A percentile compares a stretch with the other conserved stretches of the same genome.
phyloP scores from a whole-genome alignment of 2,113 vertebrate species.

The Tiliqua scincoides region DNA sequence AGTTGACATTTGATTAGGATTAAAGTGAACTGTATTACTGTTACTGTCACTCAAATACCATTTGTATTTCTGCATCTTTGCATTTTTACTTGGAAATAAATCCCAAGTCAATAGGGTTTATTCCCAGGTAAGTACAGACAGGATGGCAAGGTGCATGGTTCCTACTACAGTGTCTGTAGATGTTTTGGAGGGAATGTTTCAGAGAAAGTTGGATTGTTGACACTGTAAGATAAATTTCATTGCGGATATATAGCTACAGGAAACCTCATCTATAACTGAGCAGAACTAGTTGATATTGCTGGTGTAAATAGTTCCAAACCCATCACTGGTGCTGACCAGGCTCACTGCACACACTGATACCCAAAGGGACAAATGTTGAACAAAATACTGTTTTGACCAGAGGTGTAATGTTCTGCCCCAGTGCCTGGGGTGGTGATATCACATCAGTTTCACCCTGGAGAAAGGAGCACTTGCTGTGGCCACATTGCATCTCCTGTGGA shows the following conservation, averaged over 20 bases:
- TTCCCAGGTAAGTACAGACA: too few species aligned
- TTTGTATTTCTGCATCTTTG: not conserved
- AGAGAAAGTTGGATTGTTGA: not conserved
- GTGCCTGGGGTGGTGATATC: too few species aligned
- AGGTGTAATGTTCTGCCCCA: too few species aligned
- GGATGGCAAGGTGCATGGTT: too few species aligned
- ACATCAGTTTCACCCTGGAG: too few species aligned
- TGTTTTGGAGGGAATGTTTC: not conserved
- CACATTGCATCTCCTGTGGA: too few species aligned
- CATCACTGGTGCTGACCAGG: not conserved
- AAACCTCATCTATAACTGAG: not conserved
- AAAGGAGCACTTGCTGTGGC: too few species aligned
- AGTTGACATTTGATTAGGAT: not conserved
- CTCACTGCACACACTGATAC: not conserved
- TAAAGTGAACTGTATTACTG: not conserved
- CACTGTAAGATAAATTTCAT: too few species aligned
- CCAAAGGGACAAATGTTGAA: not conserved
- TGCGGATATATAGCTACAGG: not conserved
- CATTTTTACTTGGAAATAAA: too few species aligned
- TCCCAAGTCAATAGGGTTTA: too few species aligned
- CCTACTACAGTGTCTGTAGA: not conserved
- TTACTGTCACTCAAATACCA: not conserved
- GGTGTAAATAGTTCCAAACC: not conserved
- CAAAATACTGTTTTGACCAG: not conserved
- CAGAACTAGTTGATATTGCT: not conserved